Percentiles rank a stretch among this genome's conserved stretches.
Evolutionary conservation across 2,888 invertebrate species (phyloP).

Genomic region (Cynaeus angustus): DNA sequence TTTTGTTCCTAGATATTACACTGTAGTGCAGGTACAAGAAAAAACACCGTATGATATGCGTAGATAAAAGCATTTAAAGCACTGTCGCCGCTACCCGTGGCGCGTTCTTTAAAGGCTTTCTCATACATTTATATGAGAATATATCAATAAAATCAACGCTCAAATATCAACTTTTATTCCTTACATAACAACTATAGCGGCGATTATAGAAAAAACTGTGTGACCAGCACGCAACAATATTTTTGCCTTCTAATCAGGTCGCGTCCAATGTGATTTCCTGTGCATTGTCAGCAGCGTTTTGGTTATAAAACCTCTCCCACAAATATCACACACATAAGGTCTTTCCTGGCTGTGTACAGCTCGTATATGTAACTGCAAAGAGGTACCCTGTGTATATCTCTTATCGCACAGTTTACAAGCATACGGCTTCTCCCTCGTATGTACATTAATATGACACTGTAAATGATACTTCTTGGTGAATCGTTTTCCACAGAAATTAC

Average conservation of each 20-base stretch:
- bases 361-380: conserved; percentile 3
- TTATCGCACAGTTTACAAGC: conserved; percentile 43
- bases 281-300: conserved; percentile 37
- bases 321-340: conserved; percentile 20
- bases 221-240: not conserved
- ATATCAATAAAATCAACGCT: too few relatives aligned
- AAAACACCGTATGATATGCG: too few relatives aligned
- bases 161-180: too few relatives aligned
- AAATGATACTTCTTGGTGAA: conserved; percentile 68
- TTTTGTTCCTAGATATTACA: too few relatives aligned
- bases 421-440: conserved; percentile 60
- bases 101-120: too few relatives aligned
- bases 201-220: too few relatives aligned
- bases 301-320: conserved; percentile 6
- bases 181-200: too few relatives aligned
- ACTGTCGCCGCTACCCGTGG: too few relatives aligned
- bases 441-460: conserved; percentile 63
- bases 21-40: too few relatives aligned
- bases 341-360: conserved; percentile 5
- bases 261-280: not conserved
- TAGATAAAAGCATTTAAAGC: too few relatives aligned
- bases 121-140: too few relatives aligned
- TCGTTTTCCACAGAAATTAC: conserved; percentile 48
- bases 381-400: not conserved
- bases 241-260: not conserved